Conservation (phyloP, 2,113 vertebrate species). For the Ursus arctos region DNA sequence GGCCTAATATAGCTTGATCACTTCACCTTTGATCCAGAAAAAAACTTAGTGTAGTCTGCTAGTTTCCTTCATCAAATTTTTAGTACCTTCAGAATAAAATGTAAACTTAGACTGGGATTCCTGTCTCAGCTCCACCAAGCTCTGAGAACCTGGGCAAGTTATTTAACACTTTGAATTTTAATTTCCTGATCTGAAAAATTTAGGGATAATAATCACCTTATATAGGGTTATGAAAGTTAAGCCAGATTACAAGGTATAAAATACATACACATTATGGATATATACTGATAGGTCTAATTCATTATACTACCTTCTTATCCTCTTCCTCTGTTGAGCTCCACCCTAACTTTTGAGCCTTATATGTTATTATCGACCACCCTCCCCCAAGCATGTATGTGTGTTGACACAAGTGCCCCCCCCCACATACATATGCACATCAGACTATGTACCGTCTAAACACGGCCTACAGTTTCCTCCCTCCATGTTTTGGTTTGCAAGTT, state of each 20-base stretch:
- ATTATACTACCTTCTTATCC: background rate
- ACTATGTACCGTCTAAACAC: background rate
- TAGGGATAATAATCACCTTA: background rate
- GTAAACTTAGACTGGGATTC: background rate
- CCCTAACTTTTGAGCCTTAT: background rate
- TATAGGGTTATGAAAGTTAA: background rate
- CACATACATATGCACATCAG: too few species aligned
- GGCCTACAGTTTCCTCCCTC: background rate
- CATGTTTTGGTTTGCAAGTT: background rate
- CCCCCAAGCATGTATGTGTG: background rate
- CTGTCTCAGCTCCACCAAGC: background rate
- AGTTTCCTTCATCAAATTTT: background rate
- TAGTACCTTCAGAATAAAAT: background rate
- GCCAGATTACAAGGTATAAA: background rate
- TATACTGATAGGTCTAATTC: background rate
- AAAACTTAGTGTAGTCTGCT: background rate
- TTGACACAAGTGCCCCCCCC: too few species aligned
- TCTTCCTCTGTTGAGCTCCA: background rate
- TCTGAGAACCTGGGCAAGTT: background rate
- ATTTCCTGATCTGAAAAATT: constrained; percentile 44
- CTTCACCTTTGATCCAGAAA: constrained; percentile 29
- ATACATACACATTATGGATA: background rate
- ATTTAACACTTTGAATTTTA: background rate
- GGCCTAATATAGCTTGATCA: background rate
- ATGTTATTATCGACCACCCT: background rate